Conservation (phyloP, 2,797 vertebrate species). For the Schizopygopsis malacanthus region DNA sequence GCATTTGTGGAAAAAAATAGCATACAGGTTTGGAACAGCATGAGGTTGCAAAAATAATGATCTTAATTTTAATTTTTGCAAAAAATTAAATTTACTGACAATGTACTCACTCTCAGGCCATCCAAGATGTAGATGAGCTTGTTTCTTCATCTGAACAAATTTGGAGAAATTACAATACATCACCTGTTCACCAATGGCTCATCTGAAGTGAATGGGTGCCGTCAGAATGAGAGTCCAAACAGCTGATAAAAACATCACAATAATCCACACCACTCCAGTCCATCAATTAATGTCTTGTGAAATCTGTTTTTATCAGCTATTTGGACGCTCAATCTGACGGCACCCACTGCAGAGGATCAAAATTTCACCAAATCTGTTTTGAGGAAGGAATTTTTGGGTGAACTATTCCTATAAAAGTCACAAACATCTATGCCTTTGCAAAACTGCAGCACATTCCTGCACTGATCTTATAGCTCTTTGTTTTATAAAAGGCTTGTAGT, state of each 20-base stretch:
- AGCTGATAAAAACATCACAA: not conserved
- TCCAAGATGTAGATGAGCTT: not conserved
- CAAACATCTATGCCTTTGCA: not conserved
- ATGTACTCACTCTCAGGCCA: not conserved
- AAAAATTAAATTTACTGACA: not conserved
- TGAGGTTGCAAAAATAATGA: not conserved
- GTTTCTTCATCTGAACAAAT: not conserved
- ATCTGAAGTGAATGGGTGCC: not conserved
- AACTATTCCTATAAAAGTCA: not conserved
- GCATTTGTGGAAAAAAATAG: not conserved
- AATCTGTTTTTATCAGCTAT: not conserved
- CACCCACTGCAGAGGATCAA: no score
- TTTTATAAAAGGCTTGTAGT: conserved; percentile 29
- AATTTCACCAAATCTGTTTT: not conserved
- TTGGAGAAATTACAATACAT: not conserved
- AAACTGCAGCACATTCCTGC: not conserved
- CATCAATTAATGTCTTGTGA: no score
- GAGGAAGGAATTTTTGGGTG: not conserved
- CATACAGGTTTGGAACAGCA: not conserved
- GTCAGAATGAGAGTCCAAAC: not conserved
- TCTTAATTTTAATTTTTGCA: not conserved
- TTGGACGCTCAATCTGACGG: no score
- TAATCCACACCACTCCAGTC: no score
- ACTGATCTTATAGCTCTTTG: conserved; percentile 40
- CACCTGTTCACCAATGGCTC: not conserved